Conservation (phyloP, 2,888 invertebrate species). For the Oscheius sp. region DNA sequence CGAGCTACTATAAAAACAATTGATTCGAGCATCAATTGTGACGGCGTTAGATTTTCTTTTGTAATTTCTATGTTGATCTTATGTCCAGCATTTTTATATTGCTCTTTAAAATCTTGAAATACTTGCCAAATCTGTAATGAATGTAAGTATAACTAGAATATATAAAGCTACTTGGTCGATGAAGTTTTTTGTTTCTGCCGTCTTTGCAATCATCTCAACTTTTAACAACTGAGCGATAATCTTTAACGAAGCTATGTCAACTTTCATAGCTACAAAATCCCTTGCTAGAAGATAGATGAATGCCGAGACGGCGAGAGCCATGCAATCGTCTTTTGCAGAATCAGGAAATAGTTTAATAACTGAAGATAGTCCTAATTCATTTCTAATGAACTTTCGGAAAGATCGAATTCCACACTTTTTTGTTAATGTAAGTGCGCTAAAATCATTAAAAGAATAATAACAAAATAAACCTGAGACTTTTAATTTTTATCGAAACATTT, state of each 20-base stretch:
- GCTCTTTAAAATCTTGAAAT: slow-evolving; percentile 51
- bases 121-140: slow-evolving; percentile 57
- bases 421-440: slow-evolving; percentile 56
- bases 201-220: slow-evolving; percentile 37
- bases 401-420: slow-evolving; percentile 56
- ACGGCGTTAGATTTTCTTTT: slow-evolving; percentile 47
- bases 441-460: slow-evolving; percentile 11
- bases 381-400: slow-evolving; percentile 64
- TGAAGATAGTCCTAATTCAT: slow-evolving; percentile 34
- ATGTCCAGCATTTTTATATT: slow-evolving; percentile 40
- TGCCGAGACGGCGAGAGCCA: slow-evolving; percentile 45
- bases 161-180: not conserved
- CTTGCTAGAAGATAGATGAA: slow-evolving; percentile 63
- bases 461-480: slow-evolving; percentile 73
- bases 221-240: slow-evolving; percentile 51
- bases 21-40: slow-evolving; percentile 59
- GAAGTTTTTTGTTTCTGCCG: slow-evolving; percentile 8
- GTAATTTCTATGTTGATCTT: slow-evolving; percentile 44
- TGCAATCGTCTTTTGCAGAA: slow-evolving; percentile 40
- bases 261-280: slow-evolving; percentile 53
- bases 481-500: slow-evolving; percentile 39
- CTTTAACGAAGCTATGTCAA: slow-evolving; percentile 40
- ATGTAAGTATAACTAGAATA: not conserved
- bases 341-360: slow-evolving; percentile 48
- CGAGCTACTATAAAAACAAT: slow-evolving; percentile 56